Conservation (phyloP, 1,140 invertebrate species). For the Eurosta solidaginis region DNA sequence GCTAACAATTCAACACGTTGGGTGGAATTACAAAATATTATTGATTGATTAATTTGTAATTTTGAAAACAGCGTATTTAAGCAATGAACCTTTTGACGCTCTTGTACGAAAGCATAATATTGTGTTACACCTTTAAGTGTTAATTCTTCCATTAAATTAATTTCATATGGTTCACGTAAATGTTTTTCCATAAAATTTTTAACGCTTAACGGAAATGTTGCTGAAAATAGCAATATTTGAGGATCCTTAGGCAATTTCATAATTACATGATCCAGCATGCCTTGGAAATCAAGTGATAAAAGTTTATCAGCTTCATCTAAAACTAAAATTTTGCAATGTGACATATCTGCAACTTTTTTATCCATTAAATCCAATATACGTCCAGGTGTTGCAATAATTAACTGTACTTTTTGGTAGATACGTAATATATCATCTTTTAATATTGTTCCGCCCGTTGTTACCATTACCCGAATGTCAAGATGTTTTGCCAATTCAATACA, state of each 20-base stretch:
- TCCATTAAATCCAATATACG: constrained; percentile 99
- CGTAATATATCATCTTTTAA: constrained; percentile 99
- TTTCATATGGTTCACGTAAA: constrained; percentile 95
- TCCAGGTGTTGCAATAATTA: constrained; percentile 98
- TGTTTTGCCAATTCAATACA: constrained; percentile 98
- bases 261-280: constrained; percentile 97
- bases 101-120: constrained; percentile 99
- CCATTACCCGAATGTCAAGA: constrained; percentile 95
- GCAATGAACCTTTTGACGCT: constrained; percentile 99
- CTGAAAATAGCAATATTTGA: constrained; percentile 98
- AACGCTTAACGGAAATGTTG: constrained; percentile 99
- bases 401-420: constrained; percentile 99
- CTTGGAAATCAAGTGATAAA: constrained; percentile 98
- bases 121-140: constrained; percentile 99
- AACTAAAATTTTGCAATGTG: constrained; percentile 94
- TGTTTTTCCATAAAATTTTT: constrained; percentile 99
- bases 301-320: constrained; percentile 99
- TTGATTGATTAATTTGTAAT: constrained; percentile 99
- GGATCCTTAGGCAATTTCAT: constrained; percentile 89
- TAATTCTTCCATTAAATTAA: constrained; percentile 99
- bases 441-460: constrained; percentile 98
- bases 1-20: constrained; percentile 97
- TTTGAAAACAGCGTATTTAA: constrained; percentile 99
- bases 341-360: constrained; percentile 95
- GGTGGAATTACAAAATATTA: constrained; percentile 99